Percentiles rank a stretch among this genome's conserved stretches.
Conservation (phyloP, 1,140 invertebrate species). For the Homalodisca vitripennis region DNA sequence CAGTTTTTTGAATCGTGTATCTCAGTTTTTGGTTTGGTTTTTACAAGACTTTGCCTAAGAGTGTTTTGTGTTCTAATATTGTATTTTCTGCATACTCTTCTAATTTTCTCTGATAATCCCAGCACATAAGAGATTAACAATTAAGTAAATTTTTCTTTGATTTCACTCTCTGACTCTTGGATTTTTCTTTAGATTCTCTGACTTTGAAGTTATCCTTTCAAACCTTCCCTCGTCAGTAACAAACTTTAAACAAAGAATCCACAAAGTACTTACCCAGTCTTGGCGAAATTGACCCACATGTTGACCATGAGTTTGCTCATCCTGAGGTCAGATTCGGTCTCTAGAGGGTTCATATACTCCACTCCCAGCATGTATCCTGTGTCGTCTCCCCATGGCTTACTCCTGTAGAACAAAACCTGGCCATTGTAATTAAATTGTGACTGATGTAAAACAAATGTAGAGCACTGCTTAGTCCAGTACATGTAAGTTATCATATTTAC, state of each 20-base stretch:
- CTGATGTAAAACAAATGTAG: neutral
- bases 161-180: no score
- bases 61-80: no score
- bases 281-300: conserved; percentile 34
- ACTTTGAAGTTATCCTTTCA: neutral
- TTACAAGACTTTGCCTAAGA: no score
- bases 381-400: conserved; percentile 47
- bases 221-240: no score
- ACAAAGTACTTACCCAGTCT: conserved; percentile 35
- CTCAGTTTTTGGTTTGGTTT: no score
- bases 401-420: conserved; percentile 29
- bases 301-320: conserved; percentile 36
- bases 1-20: no score
- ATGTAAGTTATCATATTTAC: neutral
- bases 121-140: no score
- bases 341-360: conserved; percentile 32
- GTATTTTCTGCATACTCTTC: no score
- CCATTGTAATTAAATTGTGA: neutral
- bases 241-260: no score
- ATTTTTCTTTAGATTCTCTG: neutral
- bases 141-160: no score
- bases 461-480: neutral
- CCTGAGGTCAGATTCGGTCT: conserved; percentile 28
- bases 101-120: no score
- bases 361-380: conserved; percentile 34